A percentile compares a stretch with the other conserved stretches of the same genome.
Evolutionary conservation across 1,140 invertebrate genomes (phyloP).

Genomic region (Pararge aegeria): DNA sequence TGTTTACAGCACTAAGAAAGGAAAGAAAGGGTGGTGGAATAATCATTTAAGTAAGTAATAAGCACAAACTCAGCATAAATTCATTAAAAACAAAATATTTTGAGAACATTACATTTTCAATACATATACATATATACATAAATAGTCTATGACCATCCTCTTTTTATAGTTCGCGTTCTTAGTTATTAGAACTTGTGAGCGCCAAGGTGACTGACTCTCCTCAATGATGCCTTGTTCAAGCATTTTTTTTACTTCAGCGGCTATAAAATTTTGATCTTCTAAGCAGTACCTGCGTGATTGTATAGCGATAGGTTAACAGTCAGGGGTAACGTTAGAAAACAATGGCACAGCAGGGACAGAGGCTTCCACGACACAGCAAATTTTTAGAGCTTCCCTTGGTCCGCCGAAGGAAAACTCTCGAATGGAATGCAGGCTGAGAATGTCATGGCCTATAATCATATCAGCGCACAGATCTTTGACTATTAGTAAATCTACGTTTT

Average conservation of each 20-base stretch:
- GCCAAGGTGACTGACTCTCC: conserved; percentile 21
- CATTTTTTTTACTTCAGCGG: conserved; percentile 20
- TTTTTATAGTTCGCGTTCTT: conserved; percentile 3
- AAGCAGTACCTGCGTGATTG: conserved; percentile 14
- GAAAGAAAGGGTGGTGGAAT: too few relatives aligned
- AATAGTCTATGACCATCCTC: conserved; percentile 9
- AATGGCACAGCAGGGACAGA: not conserved
- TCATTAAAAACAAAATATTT: too few relatives aligned
- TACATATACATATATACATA: too few relatives aligned
- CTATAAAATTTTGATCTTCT: conserved; percentile 18
- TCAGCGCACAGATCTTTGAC: conserved; percentile 34
- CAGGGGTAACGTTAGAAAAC: conserved; percentile 1
- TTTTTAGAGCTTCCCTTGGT: conserved; percentile 17
- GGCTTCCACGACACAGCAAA: conserved; percentile 25
- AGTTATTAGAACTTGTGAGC: conserved; percentile 19
- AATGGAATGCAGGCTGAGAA: conserved; percentile 24
- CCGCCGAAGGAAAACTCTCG: conserved; percentile 24
- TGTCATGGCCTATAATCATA: conserved; percentile 33
- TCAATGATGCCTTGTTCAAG: conserved; percentile 22
- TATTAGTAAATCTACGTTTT: conserved; percentile 22
- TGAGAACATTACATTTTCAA: too few relatives aligned
- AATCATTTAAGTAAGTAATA: too few relatives aligned
- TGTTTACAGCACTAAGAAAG: too few relatives aligned
- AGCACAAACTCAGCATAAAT: too few relatives aligned
- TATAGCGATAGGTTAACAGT: conserved; percentile 24